Base-by-base conservation (phyloP, 2,797 vertebrate species). In the Mormyrus proboscirostris region DNA sequence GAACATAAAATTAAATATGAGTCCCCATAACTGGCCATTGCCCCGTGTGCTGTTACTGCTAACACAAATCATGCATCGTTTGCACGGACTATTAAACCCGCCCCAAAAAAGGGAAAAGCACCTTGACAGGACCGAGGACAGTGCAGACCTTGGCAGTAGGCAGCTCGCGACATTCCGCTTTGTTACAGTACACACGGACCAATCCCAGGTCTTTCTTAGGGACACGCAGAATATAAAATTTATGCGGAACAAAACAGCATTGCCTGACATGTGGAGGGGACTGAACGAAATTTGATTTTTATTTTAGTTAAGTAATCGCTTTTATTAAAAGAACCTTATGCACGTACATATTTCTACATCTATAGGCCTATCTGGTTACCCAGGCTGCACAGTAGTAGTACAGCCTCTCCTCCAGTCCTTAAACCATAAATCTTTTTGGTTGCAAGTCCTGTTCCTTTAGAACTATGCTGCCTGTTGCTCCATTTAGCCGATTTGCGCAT, bases 21-120 rank as follows among this genome's bases (percentile, higher is more conserved):
- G 65, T 89, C 85, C 85, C 33, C 53, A 33, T 69, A 89, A 89
- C 85, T 65, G 41, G 84, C 87, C 57, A 50, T 47, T 29, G 59
- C 87, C 87, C 57, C 87, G 82, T 12, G 62, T 57, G 84, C 84
- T 29, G 62, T 73, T 87, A 87, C 89, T 57, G 84, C 65, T 76
- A 87, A 55, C 62, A 89, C 65, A 87, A 89, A 86, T 87, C 89
- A 89, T 69, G 85, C 82, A 38, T 55, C 44, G 57, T 86, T 87
- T 85, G 62, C 89, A 89, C 89, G 38, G 89, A 49, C 84, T 29
- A 79, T 76, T 10, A 69, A 87, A 73, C 84, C 22, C 89, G 85
- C 47, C 59, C 89, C 89, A 89, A 89, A 89, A 89, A 89, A 89
- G 89, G 89, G 29, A 87, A 88, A 69, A 89, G 19, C 84, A 73